Evolutionary conservation across 2,113 vertebrate species (phyloP), one percentile per base, ranked within the genome.

Genomic region (Scomber scombrus): DNA sequence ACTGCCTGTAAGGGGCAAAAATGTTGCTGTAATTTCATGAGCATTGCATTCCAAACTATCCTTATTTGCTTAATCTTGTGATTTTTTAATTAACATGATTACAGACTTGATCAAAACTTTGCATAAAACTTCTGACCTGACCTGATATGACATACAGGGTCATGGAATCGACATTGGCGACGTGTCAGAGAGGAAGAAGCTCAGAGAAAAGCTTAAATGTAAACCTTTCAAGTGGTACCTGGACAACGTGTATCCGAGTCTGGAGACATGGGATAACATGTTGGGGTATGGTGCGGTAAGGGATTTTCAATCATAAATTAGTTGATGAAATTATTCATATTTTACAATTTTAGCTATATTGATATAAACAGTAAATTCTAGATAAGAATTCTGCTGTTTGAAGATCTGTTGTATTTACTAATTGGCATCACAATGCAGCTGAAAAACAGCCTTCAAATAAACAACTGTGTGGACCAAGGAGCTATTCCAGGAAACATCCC

Each of bases 191-290:
- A 96, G 96, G 86, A 97, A 94, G 88, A 93, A 93, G 0, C 78
- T 98, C 57, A 94, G 95, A 80, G 95, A 96, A 81, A 96, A 88
- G 82, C 90, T 99, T 67, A 95, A 96, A 43, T 99, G 97, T 80
- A 98, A 97, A 81, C 97, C 96, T 16, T 99, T 98, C 90, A 95
- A 96, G 90, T 98, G 97, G 97, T 98, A 98, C 80, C 81, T 97
- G 88, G 97, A 98, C 70, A 96, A 98, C 0, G 95, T 99, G 60
- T 98, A 97, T 79, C 91, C 96, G 0, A 93, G 93, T 85, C 95
- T 99, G 95, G 66, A 80, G 4, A 71, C 40, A 4, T 58, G 57
- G 65, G 75, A 89, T 9, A 70, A 87, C 52, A 3, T 90, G 12
- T 2, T 85, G 69, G 90, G 67, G 0, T 93, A 93, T n/a, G 93